Evolutionary conservation across 2,113 vertebrate species (phyloP), one percentile per base, ranked within the genome.

Genomic region (Hepsetus odoe): DNA sequence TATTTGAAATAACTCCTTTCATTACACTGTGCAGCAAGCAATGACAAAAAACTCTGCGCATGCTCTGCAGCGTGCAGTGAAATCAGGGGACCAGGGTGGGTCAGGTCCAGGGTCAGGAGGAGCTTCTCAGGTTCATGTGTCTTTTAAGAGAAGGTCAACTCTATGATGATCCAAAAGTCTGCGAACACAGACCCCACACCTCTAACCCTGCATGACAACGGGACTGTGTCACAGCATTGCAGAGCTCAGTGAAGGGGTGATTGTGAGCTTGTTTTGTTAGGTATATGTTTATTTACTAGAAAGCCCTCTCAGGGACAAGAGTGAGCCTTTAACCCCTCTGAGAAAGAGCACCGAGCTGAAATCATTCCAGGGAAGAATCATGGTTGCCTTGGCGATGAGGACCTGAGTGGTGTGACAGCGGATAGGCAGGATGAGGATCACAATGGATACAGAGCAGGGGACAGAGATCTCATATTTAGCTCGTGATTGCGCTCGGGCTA

Each of bases 401-500:
- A 86, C 85, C 81, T 73, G 78, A 84, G 84, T 62, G 73, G 82
- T 86, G 76, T 85, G 83, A 58, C 53, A 71, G 79, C 84, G 42
- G 75, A 78, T 82, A 80, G 84, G 74, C 62, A 80, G 76, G 83
- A 84, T 85, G 56, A 80, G 81, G 85, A 89, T 88, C 88, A 92
- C 88, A 85, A 89, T 88, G 86, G 88, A 90, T 88, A 81, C 77
- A 79, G 86, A 79, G 77, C 84, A 84, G 87, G 80, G 81, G 83
- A 90, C 85, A 88, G 85, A 86, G 87, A 90, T 90, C 88, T 90
- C 91, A 90, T 91, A 88, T 91, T 89, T 89, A 95, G 94, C 92
- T 94, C 90, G 89, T 93, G 94, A 94, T 94, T 91, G 89, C 91
- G 94, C 95, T 96, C 92, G 89, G 91, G 91, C 84, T 91, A 94